These are phyloP conservation scores for Dicyema japonicum DNA, from an alignment of 1,140 invertebrate species.

Conservation along the genomic window DNA sequence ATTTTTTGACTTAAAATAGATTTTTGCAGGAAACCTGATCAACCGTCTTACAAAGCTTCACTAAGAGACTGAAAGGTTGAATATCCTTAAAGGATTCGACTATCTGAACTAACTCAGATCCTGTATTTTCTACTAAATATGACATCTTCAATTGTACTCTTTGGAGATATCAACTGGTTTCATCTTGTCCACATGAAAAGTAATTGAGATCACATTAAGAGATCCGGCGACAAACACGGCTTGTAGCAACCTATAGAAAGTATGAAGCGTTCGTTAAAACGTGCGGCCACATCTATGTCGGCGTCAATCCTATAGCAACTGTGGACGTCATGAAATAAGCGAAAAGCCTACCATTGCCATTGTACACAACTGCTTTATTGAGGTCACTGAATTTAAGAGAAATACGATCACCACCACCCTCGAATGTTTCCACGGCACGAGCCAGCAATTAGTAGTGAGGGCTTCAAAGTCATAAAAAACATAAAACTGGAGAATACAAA, in stretches of 20 bases:
- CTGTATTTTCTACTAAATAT: too few relatives aligned
- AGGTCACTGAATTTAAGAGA: conserved; percentile 41
- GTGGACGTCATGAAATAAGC: conserved; percentile 44
- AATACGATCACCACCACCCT: conserved; percentile 84
- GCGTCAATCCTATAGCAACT: conserved; percentile 66
- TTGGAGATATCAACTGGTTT: too few relatives aligned
- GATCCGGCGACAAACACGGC: conserved; percentile 69
- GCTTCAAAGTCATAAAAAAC: conserved; percentile 69
- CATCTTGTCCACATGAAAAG: too few relatives aligned
- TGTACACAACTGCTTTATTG: conserved; percentile 66
- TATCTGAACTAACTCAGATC: too few relatives aligned
- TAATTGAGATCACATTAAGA: too few relatives aligned
- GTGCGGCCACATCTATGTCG: conserved; percentile 51
- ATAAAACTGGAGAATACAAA: conserved; percentile 56
- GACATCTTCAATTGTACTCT: too few relatives aligned
- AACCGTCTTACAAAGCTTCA: conserved; percentile 57
- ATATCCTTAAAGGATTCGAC: conserved; percentile 41
- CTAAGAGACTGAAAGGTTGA: conserved; percentile 56
- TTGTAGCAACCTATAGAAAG: conserved; percentile 50
- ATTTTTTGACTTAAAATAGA: conserved; percentile 34
- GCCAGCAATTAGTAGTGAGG: conserved; percentile 78
- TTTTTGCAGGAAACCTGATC: conserved; percentile 33
- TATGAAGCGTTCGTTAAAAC: conserved; percentile 83
- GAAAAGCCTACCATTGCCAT: conserved; percentile 40
- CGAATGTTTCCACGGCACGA: conserved; percentile 79